A percentile compares a stretch with the other conserved stretches of the same genome.
Conservation (phyloP, 2,797 vertebrate genomes). For the Pseudocheirus occidentalis region DNA sequence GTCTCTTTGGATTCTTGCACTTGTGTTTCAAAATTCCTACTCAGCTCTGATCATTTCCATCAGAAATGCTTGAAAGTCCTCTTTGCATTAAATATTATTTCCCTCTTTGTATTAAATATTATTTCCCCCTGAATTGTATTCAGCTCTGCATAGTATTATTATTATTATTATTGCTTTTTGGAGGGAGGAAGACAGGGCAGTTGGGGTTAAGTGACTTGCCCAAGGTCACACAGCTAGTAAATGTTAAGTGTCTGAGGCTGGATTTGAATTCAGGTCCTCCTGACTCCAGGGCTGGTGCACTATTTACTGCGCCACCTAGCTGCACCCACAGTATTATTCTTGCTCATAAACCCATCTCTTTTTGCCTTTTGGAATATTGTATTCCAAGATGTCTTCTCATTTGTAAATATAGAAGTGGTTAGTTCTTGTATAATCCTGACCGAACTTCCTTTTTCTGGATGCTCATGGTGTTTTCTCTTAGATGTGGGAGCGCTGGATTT, state of each 20-base stretch:
- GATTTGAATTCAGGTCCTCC: too few relatives aligned
- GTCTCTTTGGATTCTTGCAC: background rate
- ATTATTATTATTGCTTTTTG: too few relatives aligned
- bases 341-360: background rate
- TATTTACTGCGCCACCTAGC: too few relatives aligned
- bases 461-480: background rate
- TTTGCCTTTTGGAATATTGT: background rate
- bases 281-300: too few relatives aligned
- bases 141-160: background rate
- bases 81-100: background rate
- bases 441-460: background rate
- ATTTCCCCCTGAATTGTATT: background rate
- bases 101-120: background rate
- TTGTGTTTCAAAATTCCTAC: background rate
- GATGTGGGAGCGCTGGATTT: background rate
- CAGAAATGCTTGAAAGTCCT: background rate
- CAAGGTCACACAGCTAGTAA: too few relatives aligned
- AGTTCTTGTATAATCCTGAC: background rate
- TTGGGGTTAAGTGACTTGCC: too few relatives aligned
- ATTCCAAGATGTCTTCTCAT: background rate
- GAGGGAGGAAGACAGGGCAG: too few relatives aligned
- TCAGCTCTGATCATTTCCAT: background rate
- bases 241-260: too few relatives aligned
- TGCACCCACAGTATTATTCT: background rate
- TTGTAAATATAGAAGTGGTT: background rate